Base-by-base conservation (phyloP, 2,888 invertebrate genomes). In the Agriotes lineatus region DNA sequence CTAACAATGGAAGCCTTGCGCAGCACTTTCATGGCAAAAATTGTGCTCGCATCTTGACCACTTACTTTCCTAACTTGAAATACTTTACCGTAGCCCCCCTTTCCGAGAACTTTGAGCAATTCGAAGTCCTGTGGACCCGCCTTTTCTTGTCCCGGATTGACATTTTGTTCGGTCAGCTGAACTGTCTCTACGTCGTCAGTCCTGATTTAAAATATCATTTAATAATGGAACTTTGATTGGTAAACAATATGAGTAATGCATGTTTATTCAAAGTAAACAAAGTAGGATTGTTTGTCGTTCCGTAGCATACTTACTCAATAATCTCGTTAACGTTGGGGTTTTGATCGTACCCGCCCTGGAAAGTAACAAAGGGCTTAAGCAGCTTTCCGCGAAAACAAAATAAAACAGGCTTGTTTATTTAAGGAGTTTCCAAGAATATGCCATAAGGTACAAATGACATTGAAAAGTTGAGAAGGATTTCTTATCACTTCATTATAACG, bases 1-100 rank as follows among this genome's bases (percentile, higher is more conserved):
- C 98, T 90, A 70, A 99, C 97, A 83, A 99, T 98, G 56, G 97
- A 96, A 70, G 99, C 99, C 86, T 98, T 96, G 81, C 96, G 94
- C 64, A 99, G 87, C 71, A 99, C 99, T 90, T 99, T 99, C 99
- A 99, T 99, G 64, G 99, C 99, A 89, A 98, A 99, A 80, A 98
- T 95, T 79, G 94, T 93, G 71, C 95, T 95, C 62, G 91, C 89
- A 88, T 99, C 97, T 79, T 93, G 89, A 14, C 98, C 99, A 71
- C 93, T 93, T 67, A 93, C 91, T 88, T 99, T 99, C 71, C 96
- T 90, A 25, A 96, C 94, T 88, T 95, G 96, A 83, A 95, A 96
- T 30, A 99, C 99, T 89, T 99, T 99, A 78, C 99, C 99, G 88
- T 99, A 99, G 70, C 99, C 99, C 74, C 99, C 99, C 87, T 98